A percentile compares a stretch with the other conserved stretches of the same genome.
phyloP scores from a whole-genome alignment of 2,888 invertebrate species.

The Lithodes maja region DNA sequence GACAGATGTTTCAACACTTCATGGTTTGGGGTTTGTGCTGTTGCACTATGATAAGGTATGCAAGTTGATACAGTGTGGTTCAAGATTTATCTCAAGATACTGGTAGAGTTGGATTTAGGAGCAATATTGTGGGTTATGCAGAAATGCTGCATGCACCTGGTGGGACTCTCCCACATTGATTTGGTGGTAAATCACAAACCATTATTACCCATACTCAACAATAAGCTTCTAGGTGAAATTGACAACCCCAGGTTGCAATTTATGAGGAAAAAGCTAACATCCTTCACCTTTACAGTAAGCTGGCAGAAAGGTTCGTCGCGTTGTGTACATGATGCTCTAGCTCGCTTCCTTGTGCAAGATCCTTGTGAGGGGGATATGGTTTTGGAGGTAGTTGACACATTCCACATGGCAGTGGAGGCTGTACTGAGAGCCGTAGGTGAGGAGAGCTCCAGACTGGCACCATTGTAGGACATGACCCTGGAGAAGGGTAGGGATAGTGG shows the following conservation, averaged over 20 bases:
- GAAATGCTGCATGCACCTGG: conserved; percentile 30
- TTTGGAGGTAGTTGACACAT: background rate
- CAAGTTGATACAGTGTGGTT: conserved; percentile 15
- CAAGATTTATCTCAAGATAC: conserved; percentile 28
- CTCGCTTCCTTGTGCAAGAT: conserved; percentile 25
- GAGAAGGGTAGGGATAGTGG: conserved; percentile 8
- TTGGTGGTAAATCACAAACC: conserved; percentile 29
- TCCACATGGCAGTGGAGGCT: conserved; percentile 8
- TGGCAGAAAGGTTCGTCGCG: conserved; percentile 39
- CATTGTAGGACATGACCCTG: conserved; percentile 10
- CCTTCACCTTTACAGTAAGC: conserved; percentile 30
- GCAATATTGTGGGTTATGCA: conserved; percentile 11
- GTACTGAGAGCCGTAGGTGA: background rate
- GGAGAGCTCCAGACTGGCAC: background rate
- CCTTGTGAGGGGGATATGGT: background rate
- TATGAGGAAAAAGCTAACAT: conserved; percentile 15
- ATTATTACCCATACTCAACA: conserved; percentile 34
- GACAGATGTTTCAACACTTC: background rate
- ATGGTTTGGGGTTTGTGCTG: background rate
- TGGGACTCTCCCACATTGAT: conserved; percentile 32
- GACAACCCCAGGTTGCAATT: conserved; percentile 29
- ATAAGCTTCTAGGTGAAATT: conserved; percentile 1
- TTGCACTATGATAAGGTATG: background rate
- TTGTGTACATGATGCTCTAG: conserved; percentile 18
- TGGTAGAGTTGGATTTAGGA: conserved; percentile 20